These are phyloP conservation scores for Drosophila ercepeae DNA, from an alignment of 1,140 invertebrate genomes.

Conservation along the genomic window DNA sequence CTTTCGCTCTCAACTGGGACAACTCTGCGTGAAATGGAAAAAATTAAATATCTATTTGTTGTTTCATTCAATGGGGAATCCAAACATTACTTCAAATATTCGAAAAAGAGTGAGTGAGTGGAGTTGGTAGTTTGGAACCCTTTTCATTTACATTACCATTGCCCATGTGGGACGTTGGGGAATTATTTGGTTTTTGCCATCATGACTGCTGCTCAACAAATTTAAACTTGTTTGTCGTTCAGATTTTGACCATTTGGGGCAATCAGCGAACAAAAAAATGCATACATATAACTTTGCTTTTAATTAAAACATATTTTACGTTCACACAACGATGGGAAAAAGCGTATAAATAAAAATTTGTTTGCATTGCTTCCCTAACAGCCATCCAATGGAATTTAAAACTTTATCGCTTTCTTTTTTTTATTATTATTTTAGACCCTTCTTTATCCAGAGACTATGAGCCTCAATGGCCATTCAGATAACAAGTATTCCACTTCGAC, in stretches of 20 bases:
- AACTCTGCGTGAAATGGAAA: slow-evolving; percentile 56
- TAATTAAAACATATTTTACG: slow-evolving; percentile 78
- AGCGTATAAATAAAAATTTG: slow-evolving; percentile 19
- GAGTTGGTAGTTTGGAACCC: slow-evolving; percentile 41
- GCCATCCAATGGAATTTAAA: slow-evolving; percentile 62
- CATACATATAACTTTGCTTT: slow-evolving; percentile 64
- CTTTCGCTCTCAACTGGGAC: slow-evolving; percentile 15
- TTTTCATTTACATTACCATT: slow-evolving; percentile 40
- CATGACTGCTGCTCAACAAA: slow-evolving; percentile 31
- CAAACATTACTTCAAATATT: slow-evolving; percentile 31
- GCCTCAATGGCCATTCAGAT: slow-evolving; percentile 66
- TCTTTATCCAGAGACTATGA: not conserved
- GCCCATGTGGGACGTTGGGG: slow-evolving; percentile 41
- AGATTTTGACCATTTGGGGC: slow-evolving; percentile 55
- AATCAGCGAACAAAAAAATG: slow-evolving; percentile 45
- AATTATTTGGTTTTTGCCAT: slow-evolving; percentile 37
- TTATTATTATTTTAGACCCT: not conserved
- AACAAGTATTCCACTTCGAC: slow-evolving; percentile 46
- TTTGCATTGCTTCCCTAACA: slow-evolving; percentile 45
- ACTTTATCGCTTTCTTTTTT: slow-evolving; percentile 28
- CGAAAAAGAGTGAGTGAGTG: slow-evolving; percentile 6
- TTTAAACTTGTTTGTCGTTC: slow-evolving; percentile 67
- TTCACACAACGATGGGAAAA: not conserved
- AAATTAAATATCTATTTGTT: slow-evolving; percentile 80
- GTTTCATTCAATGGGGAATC: slow-evolving; percentile 43